These are phyloP conservation scores for Euura saliciscinereae DNA, from an alignment of 1,140 invertebrate species.

Conservation along the genomic window DNA sequence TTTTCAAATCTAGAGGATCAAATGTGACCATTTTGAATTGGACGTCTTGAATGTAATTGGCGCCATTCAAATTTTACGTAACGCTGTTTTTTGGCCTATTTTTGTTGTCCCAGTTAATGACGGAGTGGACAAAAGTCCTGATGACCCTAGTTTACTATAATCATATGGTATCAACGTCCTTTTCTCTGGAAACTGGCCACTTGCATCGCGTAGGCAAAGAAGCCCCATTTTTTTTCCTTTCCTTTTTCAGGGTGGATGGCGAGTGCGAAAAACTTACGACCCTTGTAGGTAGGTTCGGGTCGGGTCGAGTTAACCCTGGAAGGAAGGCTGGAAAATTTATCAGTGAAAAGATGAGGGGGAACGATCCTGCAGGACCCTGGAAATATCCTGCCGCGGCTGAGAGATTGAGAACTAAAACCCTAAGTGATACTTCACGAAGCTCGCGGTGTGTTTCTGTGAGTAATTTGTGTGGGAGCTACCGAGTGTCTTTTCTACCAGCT, in stretches of 20 bases:
- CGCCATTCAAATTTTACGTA: too few species aligned
- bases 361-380: neutral
- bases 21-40: too few species aligned
- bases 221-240: too few species aligned
- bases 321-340: constrained; percentile 4
- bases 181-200: too few species aligned
- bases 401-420: constrained; percentile 39
- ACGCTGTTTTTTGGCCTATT: too few species aligned
- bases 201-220: too few species aligned
- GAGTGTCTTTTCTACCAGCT: constrained; percentile 30
- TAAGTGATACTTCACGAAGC: constrained; percentile 42
- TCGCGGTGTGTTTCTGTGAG: constrained; percentile 24
- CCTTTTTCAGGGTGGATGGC: neutral
- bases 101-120: too few species aligned
- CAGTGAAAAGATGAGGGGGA: neutral
- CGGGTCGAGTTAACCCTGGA: neutral
- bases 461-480: constrained; percentile 47
- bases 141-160: too few species aligned
- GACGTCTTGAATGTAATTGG: too few species aligned
- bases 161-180: too few species aligned
- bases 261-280: neutral
- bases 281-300: neutral
- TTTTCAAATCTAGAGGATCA: too few species aligned
- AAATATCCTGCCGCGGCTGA: constrained; percentile 11
- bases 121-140: too few species aligned